Percentiles rank a stretch among this genome's conserved stretches.
Evolutionary conservation across 2,888 invertebrate species (phyloP).

Genomic region (Barypeithes pellucidus): DNA sequence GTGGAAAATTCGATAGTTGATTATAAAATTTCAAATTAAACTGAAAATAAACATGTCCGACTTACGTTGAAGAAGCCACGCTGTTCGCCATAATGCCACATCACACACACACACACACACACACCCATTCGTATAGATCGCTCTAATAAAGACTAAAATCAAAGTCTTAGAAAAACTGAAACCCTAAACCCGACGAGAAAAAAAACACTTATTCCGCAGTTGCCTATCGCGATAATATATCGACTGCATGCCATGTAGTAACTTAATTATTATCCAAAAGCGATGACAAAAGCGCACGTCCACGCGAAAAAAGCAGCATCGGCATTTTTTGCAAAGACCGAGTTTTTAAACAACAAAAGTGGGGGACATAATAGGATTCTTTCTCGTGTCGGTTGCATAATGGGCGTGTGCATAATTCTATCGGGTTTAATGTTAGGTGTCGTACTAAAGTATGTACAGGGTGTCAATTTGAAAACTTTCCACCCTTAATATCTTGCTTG

Average conservation of each 20-base stretch:
- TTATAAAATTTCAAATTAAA: not conserved
- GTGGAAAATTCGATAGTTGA: too few relatives aligned
- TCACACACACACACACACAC: slow-evolving; percentile 2
- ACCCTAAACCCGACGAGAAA: not conserved
- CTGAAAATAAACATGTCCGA: not conserved
- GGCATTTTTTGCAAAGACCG: slow-evolving; percentile 47
- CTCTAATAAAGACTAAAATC: slow-evolving; percentile 9
- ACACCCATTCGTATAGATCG: not conserved
- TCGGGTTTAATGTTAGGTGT: not conserved
- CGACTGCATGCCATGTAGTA: slow-evolving; percentile 37
- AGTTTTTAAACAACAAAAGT: slow-evolving; percentile 51
- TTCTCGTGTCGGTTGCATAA: slow-evolving; percentile 26
- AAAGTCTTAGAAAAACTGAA: slow-evolving; percentile 33
- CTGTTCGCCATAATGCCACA: slow-evolving; percentile 24
- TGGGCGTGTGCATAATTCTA: slow-evolving; percentile 20
- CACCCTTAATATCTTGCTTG: too few relatives aligned
- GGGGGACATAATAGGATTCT: slow-evolving; percentile 41
- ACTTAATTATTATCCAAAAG: slow-evolving; percentile 52
- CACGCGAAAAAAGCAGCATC: slow-evolving; percentile 47
- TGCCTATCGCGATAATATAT: slow-evolving; percentile 42
- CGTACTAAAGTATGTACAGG: not conserved
- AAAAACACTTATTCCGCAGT: slow-evolving; percentile 38
- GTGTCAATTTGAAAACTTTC: too few relatives aligned
- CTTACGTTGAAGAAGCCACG: slow-evolving; percentile 47
- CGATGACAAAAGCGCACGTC: slow-evolving; percentile 54